A percentile compares a stretch with the other conserved stretches of the same genome.
Conservation (phyloP, 2,113 vertebrate genomes). For the Pelobates fuscus region DNA sequence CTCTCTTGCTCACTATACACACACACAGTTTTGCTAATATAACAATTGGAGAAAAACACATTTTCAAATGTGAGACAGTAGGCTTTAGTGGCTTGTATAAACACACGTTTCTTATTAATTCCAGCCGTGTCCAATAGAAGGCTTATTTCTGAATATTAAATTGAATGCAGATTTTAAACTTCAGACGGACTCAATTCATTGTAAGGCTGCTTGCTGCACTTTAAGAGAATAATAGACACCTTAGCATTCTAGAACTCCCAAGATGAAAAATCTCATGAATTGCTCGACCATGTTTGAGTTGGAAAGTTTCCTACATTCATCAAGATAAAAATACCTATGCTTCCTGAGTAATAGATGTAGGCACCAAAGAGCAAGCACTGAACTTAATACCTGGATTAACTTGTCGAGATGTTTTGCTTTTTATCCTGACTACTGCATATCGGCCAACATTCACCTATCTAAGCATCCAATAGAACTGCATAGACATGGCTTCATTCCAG, state of each 20-base stretch:
- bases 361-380: slow-evolving; percentile 41
- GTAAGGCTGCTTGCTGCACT: slow-evolving; percentile 9
- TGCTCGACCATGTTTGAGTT: slow-evolving; percentile 29
- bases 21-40: too few relatives aligned
- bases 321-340: slow-evolving; percentile 36
- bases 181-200: slow-evolving; percentile 16
- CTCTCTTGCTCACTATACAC: too few relatives aligned
- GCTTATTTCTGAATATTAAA: slow-evolving; percentile 16
- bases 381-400: slow-evolving; percentile 41
- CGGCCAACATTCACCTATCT: slow-evolving; percentile 38
- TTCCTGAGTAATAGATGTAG: slow-evolving; percentile 36
- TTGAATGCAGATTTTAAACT: slow-evolving; percentile 11
- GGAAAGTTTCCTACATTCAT: slow-evolving; percentile 41
- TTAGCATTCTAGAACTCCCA: slow-evolving; percentile 30
- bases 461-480: slow-evolving; percentile 37
- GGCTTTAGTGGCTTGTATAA: slow-evolving; percentile 5
- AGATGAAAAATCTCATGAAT: slow-evolving; percentile 34
- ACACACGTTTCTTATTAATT: neutral
- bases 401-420: slow-evolving; percentile 39
- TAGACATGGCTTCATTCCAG: slow-evolving; percentile 36
- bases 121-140: neutral
- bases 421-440: slow-evolving; percentile 42
- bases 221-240: slow-evolving; percentile 14
- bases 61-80: slow-evolving; percentile 21
- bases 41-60: neutral